Base-by-base conservation (phyloP, 2,888 invertebrate species). In the Mythimna lalbum region DNA sequence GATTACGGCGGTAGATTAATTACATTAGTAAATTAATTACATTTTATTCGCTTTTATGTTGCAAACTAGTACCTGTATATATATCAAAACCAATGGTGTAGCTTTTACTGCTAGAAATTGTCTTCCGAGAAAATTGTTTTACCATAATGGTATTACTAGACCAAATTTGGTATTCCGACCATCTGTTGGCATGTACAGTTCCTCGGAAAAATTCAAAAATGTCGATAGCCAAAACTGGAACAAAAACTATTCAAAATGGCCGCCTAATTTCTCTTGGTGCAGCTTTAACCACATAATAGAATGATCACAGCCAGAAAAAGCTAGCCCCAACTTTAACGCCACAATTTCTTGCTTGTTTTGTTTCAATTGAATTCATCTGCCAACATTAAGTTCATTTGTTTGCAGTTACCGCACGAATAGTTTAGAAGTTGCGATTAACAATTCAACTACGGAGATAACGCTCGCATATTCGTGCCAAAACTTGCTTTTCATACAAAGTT, bases 391-490 rank as follows among this genome's bases (percentile, higher is more conserved):
- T 80, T 76, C 72, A 80, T 79, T 76, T 68, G 72, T 78, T 79
- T 79, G 65, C 55, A 70, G 80, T 76, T 76, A 80, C 71, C 78
- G 67, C 80, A 79, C 55, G 76, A 27, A 68, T 80, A 71, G 76
- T 80, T 76, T 62, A 56, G 62, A 43, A 79, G 76, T 71, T 67
- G 63, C 62, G 62, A 75, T 75, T 62, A 81, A 80, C 79, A 76
- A 81, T 60, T 75, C 61, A 72, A 79, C 79, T 63, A 66, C 68
- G 47, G 47, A 70, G 65, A 82, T 72, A 73, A 69, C 60, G 39
- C 61, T 67, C 72, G 69, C 56, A 69, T 76, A 72, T 76, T 72
- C 72, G 72, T 82, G 82, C 82, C 81, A 81, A 79, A 79, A 76
- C 79, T 72, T 60, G 31, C 53, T 67, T 73, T 82, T 63, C 66